Evolutionary conservation across 2,888 invertebrate genomes (phyloP).

Genomic region (Quadroppia sp.): DNA sequence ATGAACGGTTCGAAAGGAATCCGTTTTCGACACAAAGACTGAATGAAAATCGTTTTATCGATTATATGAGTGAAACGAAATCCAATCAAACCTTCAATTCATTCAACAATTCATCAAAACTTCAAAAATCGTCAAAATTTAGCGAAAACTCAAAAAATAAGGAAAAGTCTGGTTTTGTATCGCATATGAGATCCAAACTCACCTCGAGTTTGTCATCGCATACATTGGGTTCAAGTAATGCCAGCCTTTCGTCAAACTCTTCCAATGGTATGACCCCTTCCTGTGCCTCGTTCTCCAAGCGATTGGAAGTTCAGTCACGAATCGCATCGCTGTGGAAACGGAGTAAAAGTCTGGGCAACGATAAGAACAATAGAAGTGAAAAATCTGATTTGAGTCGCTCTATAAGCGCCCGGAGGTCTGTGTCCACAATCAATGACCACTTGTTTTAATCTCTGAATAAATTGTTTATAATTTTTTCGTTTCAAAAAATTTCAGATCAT

Average conservation of each 20-base stretch:
- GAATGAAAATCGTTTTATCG: not conserved
- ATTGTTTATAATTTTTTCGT: slow-evolving; percentile 42
- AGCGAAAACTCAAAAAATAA: not conserved
- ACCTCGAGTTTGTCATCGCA: not conserved
- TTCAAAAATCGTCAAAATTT: not conserved
- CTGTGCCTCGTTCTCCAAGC: slow-evolving; percentile 8
- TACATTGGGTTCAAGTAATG: slow-evolving; percentile 32
- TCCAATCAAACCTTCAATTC: not conserved
- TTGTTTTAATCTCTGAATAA: not conserved
- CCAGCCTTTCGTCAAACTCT: slow-evolving; percentile 20
- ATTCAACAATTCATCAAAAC: not conserved
- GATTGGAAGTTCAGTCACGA: slow-evolving; percentile 58
- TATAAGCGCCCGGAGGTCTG: slow-evolving; percentile 17
- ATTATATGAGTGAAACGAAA: slow-evolving; percentile 2
- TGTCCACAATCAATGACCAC: slow-evolving; percentile 52
- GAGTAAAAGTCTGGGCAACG: slow-evolving; percentile 55
- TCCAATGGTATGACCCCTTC: slow-evolving; percentile 31
- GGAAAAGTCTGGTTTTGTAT: slow-evolving; percentile 5
- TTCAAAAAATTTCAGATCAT: slow-evolving; percentile 1
- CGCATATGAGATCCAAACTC: slow-evolving; percentile 15
- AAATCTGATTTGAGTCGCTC: slow-evolving; percentile 14
- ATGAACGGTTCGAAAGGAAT: not conserved
- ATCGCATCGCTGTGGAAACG: slow-evolving; percentile 73
- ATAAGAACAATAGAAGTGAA: not conserved
- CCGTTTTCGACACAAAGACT: not conserved